A percentile compares a stretch with the other conserved stretches of the same genome.
phyloP scores from a whole-genome alignment of 2,113 vertebrate species.

The Bombycilla garrulus region DNA sequence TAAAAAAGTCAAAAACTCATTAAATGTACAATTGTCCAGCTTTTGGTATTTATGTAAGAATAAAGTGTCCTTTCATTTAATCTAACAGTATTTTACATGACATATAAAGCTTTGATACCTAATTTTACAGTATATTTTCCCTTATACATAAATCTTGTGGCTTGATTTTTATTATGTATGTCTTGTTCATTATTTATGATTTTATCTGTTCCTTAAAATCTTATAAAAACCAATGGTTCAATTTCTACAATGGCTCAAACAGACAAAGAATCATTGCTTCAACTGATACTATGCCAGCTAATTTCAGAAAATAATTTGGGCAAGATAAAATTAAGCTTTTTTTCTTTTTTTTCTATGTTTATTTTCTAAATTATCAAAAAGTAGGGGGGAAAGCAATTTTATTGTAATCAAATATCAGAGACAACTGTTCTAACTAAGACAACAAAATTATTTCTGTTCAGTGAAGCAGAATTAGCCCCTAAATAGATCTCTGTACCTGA shows the following conservation, averaged over 20 bases:
- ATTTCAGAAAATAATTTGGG: not conserved
- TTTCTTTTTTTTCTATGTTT: not conserved
- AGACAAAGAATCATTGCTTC: not conserved
- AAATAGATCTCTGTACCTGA: not conserved
- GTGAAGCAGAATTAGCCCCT: not conserved
- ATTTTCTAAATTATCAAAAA: not conserved
- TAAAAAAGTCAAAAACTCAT: fast-evolving
- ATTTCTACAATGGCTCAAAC: not conserved
- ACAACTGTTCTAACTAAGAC: not conserved
- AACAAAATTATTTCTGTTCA: not conserved
- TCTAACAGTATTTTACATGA: not conserved
- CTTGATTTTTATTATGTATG: not conserved
- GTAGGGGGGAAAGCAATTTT: fast-evolving
- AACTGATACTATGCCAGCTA: not conserved
- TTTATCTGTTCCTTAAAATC: not conserved
- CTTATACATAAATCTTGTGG: not conserved
- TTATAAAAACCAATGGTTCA: not conserved
- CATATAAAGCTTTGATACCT: not conserved
- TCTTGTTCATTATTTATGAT: not conserved
- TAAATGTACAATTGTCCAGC: not conserved
- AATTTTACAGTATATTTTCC: not conserved
- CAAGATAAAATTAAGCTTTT: not conserved
- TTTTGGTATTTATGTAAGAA: not conserved
- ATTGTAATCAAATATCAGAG: not conserved
- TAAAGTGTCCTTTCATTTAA: not conserved